Conservation (phyloP, 2,888 invertebrate genomes). For the Erannis defoliaria region DNA sequence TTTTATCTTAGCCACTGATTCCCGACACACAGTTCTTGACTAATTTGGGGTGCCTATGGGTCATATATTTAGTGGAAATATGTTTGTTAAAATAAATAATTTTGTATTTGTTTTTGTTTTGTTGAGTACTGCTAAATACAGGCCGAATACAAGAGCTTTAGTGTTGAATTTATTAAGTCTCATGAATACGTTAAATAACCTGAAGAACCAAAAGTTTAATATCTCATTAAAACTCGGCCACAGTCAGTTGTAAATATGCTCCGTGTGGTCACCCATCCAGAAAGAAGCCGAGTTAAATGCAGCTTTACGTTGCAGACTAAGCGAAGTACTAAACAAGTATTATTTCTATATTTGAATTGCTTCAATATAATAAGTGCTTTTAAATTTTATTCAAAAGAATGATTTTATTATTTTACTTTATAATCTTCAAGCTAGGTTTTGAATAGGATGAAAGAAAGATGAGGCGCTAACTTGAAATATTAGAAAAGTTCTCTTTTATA, state of each 20-base stretch:
- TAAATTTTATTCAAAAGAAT: constrained; percentile 19
- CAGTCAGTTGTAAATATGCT: background rate
- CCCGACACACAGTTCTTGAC: too few species aligned
- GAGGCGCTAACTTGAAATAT: constrained; percentile 39
- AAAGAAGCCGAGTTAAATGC: background rate
- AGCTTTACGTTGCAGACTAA: background rate
- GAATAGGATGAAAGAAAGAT: constrained; percentile 28
- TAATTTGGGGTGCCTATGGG: too few species aligned
- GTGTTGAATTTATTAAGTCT: background rate
- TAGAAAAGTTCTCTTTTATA: constrained; percentile 40
- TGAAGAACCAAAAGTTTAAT: too few species aligned
- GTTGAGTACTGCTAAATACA: too few species aligned
- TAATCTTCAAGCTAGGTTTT: constrained; percentile 24
- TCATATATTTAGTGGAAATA: too few species aligned
- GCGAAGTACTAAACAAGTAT: background rate
- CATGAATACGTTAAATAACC: too few species aligned
- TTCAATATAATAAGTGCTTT: background rate
- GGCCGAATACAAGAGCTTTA: too few species aligned
- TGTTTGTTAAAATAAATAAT: too few species aligned
- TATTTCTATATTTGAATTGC: background rate
- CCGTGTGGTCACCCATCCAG: background rate
- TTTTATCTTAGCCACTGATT: too few species aligned
- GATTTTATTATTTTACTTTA: constrained; percentile 12
- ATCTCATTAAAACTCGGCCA: background rate
- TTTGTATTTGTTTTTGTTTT: too few species aligned